Evolutionary conservation across 2,888 invertebrate species (phyloP), one percentile per base, ranked within the genome.

Genomic region (Blera fallax): DNA sequence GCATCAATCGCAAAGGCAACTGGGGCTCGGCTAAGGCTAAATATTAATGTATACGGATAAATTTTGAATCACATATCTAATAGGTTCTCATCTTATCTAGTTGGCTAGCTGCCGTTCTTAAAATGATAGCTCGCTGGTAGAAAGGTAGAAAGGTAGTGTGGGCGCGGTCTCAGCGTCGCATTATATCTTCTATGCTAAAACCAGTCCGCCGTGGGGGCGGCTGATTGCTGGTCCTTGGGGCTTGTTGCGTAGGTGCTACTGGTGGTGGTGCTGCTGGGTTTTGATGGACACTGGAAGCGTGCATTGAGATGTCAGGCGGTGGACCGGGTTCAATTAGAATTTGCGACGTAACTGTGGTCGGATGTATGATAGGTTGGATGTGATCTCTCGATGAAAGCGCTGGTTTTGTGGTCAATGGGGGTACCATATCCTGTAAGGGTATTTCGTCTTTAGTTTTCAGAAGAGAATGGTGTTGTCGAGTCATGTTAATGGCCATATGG

Each of bases 141-240:
- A 69, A 79, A 60, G 27, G 40, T 24, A 16, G 8, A 69, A 79
- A 60, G 27, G 40, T 32, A 16, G 8, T 52, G 62, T 10, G 32
- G 7, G 4, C 11, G 4, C 11, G 29, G 74, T 4, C 10, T 94
- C 94, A 96, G 92, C 97, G 96, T 90, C 97, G 94, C 97, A 97
- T 97, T 88, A 97, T 97, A 89, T 97, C 97, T 90, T 97, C 97
- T 93, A 97, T 97, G 90, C 97, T 97, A 91, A 97, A 97, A 16
- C 97, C 97, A 90, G 96, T 96, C 89, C 96, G 95, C 88, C 96
- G 94, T 8, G 95, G 80, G 67, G 87, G 43, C 34, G 69, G 67
- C 37, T 87, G 88, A 73, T 81, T 87, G 21, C 78, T 64, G 16
- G 79, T 65, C 70, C 88, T 72, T 24, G 87, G 69, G 43, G 83